phyloP scores from a whole-genome alignment of 2,113 vertebrate genomes.

The Saccopteryx bilineata region DNA sequence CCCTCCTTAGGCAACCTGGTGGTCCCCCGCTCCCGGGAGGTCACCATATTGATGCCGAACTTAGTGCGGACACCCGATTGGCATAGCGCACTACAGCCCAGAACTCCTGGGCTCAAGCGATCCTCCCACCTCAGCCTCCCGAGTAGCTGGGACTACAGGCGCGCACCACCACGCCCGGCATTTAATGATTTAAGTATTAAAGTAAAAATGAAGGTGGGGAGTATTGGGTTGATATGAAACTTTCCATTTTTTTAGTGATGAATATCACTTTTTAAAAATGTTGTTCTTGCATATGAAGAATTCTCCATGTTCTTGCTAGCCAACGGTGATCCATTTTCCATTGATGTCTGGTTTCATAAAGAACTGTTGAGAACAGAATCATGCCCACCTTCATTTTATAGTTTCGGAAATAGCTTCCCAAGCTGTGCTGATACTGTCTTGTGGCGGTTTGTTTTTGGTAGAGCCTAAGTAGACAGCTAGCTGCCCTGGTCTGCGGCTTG shows the following conservation, averaged over 20 bases:
- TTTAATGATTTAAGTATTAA: background rate
- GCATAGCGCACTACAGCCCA: too few species aligned
- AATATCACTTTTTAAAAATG: background rate
- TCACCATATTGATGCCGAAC: too few species aligned
- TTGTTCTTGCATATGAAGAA: background rate
- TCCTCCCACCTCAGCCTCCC: too few species aligned
- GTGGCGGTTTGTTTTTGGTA: conserved; percentile 78
- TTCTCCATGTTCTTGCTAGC: background rate
- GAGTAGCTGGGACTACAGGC: too few species aligned
- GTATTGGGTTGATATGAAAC: background rate
- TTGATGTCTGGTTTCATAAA: background rate
- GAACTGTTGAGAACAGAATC: background rate
- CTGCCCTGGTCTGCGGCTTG: conserved; percentile 93
- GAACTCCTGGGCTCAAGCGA: too few species aligned
- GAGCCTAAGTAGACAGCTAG: conserved; percentile 92
- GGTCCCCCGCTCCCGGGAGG: too few species aligned
- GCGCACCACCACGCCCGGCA: too few species aligned
- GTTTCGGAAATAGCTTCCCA: background rate
- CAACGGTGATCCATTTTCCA: background rate
- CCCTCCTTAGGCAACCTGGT: too few species aligned
- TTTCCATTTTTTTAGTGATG: background rate
- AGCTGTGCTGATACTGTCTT: background rate
- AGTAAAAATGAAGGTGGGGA: background rate
- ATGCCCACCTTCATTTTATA: background rate
- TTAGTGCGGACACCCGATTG: too few species aligned